A percentile compares a stretch with the other conserved stretches of the same genome.
Evolutionary conservation across 2,113 vertebrate genomes (phyloP).

Genomic region (Cyanistes caeruleus): DNA sequence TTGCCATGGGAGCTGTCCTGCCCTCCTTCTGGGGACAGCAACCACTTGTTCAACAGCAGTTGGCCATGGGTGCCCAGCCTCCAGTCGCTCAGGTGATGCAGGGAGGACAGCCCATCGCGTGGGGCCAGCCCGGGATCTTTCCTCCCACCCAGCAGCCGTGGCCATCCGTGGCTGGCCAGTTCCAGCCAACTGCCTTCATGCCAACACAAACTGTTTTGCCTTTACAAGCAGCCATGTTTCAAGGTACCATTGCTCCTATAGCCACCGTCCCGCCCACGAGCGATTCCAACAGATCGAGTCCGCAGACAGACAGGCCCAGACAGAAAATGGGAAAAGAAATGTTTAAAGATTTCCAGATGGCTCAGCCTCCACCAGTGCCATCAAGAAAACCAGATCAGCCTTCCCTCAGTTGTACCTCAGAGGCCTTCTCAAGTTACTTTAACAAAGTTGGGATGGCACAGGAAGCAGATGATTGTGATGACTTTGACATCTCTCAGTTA

Average conservation of each 20-base stretch:
- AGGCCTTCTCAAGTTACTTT: conserved; percentile 97
- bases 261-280: conserved; percentile 81
- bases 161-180: conserved; percentile 94
- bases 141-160: conserved; percentile 95
- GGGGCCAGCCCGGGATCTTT: conserved; percentile 94
- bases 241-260: conserved; percentile 87
- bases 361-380: conserved; percentile 91
- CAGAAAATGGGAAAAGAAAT: conserved; percentile 94
- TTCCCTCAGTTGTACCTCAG: conserved; percentile 90
- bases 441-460: conserved; percentile 95
- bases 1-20: conserved; percentile 97
- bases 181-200: conserved; percentile 95
- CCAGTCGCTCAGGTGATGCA: conserved; percentile 93
- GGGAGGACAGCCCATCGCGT: conserved; percentile 92
- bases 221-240: conserved; percentile 96
- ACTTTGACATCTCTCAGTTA: conserved; percentile 99
- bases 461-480: conserved; percentile 97
- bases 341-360: conserved; percentile 98
- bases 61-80: conserved; percentile 87
- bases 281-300: conserved; percentile 87
- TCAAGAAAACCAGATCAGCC: conserved; percentile 89
- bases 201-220: conserved; percentile 94
- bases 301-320: conserved; percentile 85
- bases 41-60: conserved; percentile 89
- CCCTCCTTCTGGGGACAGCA: conserved; percentile 97